phyloP scores from a whole-genome alignment of 2,113 vertebrate genomes.

The Corydoras maculifer region DNA sequence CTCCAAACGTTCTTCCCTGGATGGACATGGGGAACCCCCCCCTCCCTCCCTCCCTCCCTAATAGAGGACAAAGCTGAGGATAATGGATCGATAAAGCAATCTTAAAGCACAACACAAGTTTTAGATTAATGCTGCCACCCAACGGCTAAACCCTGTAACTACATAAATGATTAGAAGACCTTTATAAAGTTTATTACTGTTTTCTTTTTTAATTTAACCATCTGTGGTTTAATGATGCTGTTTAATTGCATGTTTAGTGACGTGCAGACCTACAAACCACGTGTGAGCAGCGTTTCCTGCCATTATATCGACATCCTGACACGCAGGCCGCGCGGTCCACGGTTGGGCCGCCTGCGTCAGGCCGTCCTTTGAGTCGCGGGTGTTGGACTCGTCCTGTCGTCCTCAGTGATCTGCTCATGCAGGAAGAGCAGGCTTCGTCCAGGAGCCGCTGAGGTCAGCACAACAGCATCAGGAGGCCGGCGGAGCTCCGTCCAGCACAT shows the following conservation, averaged over 20 bases:
- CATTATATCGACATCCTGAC: constrained; percentile 1
- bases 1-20: no score
- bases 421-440: constrained; percentile 29
- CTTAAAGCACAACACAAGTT: no score
- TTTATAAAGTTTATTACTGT: no score
- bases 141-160: background rate
- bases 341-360: background rate
- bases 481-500: no score
- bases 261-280: background rate
- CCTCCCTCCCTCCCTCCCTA: no score
- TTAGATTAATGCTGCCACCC: no score
- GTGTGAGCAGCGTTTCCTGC: background rate
- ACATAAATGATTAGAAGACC: background rate
- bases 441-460: background rate
- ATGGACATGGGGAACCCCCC: no score
- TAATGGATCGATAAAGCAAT: no score
- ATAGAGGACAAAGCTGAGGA: no score
- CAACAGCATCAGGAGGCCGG: background rate
- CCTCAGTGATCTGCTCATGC: constrained; percentile 15
- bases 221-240: no score
- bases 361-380: background rate
- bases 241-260: no score
- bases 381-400: background rate
- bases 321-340: background rate
- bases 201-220: no score